Evolutionary conservation across 23 tunicate species (phyloP).

Genomic region (Styela plicata): DNA sequence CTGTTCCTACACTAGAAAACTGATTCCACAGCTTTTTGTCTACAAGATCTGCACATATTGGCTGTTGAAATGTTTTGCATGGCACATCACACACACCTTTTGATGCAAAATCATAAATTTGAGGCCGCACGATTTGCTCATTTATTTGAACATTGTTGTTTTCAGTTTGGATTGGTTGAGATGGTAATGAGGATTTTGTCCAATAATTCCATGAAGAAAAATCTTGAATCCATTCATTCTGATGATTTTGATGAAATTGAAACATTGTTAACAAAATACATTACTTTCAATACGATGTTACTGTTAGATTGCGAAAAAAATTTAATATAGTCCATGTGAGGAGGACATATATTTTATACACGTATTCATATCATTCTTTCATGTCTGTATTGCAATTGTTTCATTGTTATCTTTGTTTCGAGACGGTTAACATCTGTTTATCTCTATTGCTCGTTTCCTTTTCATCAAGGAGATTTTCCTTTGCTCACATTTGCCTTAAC

Average conservation of each 20-base stretch:
- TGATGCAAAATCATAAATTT: too few species aligned
- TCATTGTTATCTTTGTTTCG: neutral
- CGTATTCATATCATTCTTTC: too few species aligned
- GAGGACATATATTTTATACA: too few species aligned
- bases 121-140: too few species aligned
- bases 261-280: neutral
- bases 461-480: neutral
- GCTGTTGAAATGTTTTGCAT: too few species aligned
- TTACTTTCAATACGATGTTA: too few species aligned
- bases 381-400: neutral
- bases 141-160: too few species aligned
- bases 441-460: neutral
- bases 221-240: neutral
- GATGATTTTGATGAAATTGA: neutral
- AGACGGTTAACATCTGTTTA: neutral
- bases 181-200: neutral
- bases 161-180: neutral
- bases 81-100: too few species aligned
- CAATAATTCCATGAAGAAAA: neutral
- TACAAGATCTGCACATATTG: neutral
- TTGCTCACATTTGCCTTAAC: neutral
- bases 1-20: constrained; percentile 12
- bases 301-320: too few species aligned
- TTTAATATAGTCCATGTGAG: too few species aligned
- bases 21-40: constrained; percentile 8